phyloP scores from a whole-genome alignment of 2,888 invertebrate species.

The Alentia gelatinosa region DNA sequence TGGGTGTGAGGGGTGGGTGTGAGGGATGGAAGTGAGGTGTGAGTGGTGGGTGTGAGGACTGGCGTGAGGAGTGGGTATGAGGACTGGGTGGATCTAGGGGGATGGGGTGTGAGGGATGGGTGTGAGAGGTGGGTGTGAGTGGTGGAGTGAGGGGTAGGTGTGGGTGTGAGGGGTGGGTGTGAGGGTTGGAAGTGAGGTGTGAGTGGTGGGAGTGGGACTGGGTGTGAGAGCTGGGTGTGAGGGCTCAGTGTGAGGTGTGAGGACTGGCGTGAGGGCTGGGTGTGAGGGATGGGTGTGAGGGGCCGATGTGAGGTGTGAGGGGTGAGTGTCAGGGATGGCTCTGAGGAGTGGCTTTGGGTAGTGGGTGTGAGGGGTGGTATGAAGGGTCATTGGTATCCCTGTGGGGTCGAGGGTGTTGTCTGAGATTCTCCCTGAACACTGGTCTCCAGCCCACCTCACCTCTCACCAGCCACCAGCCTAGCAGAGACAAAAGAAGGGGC shows the following conservation, averaged over 20 bases:
- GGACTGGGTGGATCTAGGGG: not conserved
- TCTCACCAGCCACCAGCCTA: too few relatives aligned
- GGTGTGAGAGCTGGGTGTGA: not conserved
- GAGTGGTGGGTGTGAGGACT: too few relatives aligned
- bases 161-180: not conserved
- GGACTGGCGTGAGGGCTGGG: not conserved
- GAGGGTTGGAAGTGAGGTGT: not conserved
- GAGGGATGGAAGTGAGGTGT: not conserved
- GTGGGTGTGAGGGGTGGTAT: too few relatives aligned
- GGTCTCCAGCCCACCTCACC: too few relatives aligned
- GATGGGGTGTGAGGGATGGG: not conserved
- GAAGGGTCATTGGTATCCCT: too few relatives aligned
- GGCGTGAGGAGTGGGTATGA: not conserved
- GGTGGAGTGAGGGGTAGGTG: not conserved
- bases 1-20: not conserved
- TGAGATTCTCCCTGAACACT: too few relatives aligned
- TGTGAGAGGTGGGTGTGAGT: not conserved
- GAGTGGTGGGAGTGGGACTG: not conserved
- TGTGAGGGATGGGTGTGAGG: too few relatives aligned
- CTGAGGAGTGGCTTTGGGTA: too few relatives aligned
- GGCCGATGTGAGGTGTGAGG: too few relatives aligned
- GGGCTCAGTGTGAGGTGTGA: not conserved
- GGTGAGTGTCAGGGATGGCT: too few relatives aligned
- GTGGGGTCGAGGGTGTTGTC: too few relatives aligned
- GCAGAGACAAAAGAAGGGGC: not conserved